Evolutionary conservation across 2,797 vertebrate species (phyloP), one percentile per base, ranked within the genome.

Genomic region (Acanthiza pusilla): DNA sequence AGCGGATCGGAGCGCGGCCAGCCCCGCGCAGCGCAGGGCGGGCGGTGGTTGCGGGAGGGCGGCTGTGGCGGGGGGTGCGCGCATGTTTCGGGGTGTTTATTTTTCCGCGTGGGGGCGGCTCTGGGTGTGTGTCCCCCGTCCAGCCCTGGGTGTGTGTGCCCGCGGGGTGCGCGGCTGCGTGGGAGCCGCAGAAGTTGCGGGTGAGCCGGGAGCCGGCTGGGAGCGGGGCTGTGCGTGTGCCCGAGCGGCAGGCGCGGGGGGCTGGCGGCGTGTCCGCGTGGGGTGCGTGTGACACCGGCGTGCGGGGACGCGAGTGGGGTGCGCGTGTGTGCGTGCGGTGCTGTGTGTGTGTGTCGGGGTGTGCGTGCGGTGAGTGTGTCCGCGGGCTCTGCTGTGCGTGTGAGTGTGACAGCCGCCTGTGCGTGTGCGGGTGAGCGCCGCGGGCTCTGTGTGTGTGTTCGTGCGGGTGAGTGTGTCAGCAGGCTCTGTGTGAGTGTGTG

Each of bases 131-230:
- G 68, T 17, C 18, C n/a, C 45, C 23, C 53, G 26, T 27, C 27
- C 77, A 22, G 9, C 55, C 51, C 26, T 26, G 72, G 63, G 58
- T 87, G 83, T 83, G 68, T 23, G 85, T 34, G 40, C 75, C 51
- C 47, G 62, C 71, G 63, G 83, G 79, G 14, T 89, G 73, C 73
- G 47, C 75, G 74, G 85, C 29, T 89, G 94, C 78, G 78, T 94
- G 87, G 79, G 89, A 91, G 36, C 62, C 63, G 32, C 85, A 34
- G 81, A 95, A 95, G 91, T 95, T 93, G 94, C 55, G 89, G 92
- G 19, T 48, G 88, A 71, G 45, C 19, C 26, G 61, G 74, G 42
- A 75, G 54, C 73, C 68, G 77, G 66, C 25, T 32, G 60, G 29
- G 34, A 40, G 50, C 61, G 57, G 32, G 50, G 38, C 30, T 47